Percentiles rank a stretch among this genome's conserved stretches.
Evolutionary conservation across 2,797 vertebrate species (phyloP).

Genomic region (Chelon labrosus): DNA sequence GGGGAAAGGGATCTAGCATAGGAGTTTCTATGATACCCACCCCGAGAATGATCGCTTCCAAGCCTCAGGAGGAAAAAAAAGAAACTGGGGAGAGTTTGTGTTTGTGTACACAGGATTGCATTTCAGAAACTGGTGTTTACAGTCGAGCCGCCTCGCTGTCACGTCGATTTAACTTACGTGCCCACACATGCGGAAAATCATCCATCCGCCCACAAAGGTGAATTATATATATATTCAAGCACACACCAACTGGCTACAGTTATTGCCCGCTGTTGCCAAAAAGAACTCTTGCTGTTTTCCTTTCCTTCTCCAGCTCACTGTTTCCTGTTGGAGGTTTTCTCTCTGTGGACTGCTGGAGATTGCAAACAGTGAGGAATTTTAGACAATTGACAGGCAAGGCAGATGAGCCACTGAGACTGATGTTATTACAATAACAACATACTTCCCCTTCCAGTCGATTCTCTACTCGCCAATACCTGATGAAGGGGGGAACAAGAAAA

Average conservation of each 20-base stretch:
- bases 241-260: constrained; percentile 41
- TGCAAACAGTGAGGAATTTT: constrained; percentile 22
- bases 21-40: constrained; percentile 58
- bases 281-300: constrained; percentile 16
- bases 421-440: constrained; percentile 69
- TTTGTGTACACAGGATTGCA: constrained; percentile 60
- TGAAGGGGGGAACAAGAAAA: constrained; percentile 12
- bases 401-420: constrained; percentile 60
- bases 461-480: constrained; percentile 53
- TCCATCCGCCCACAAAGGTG: constrained; percentile 64
- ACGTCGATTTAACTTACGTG: constrained; percentile 66
- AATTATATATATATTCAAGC: constrained; percentile 35
- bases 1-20: constrained; percentile 63
- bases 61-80: constrained; percentile 24
- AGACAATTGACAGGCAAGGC: constrained; percentile 51
- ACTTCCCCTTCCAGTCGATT: constrained; percentile 54
- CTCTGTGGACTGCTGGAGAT: constrained; percentile 42
- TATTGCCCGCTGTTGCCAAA: constrained; percentile 32
- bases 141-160: constrained; percentile 63
- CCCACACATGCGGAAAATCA: constrained; percentile 61
- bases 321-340: constrained; percentile 33
- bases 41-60: constrained; percentile 52
- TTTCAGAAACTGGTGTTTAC: constrained; percentile 71
- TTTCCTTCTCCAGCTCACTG: constrained; percentile 13
- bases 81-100: constrained; percentile 28